Evolutionary conservation across 2,888 invertebrate genomes (phyloP), one percentile per base, ranked within the genome.

Genomic region (Xestia xanthographa): DNA sequence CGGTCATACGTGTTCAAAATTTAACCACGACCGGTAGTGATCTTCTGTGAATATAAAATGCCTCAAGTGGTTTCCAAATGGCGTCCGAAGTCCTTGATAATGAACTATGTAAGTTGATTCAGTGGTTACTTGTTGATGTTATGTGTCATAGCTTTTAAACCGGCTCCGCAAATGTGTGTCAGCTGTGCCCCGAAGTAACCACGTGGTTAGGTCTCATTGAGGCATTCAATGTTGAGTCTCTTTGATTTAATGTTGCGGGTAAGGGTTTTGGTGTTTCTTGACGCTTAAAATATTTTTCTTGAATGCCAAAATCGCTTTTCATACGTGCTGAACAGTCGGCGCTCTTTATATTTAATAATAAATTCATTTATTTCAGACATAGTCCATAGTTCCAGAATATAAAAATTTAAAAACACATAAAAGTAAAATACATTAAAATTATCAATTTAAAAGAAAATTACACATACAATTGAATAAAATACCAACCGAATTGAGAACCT

Each of bases 31-130:
- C 53, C 53, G 60, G 79, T 82, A 78, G 56, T 62, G 34, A 26
- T 45, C 58, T 5, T 48, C 53, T 29, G 26, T 75, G 72, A 71
- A 66, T 80, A 50, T 62, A 77, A 26, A 72, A 82, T 78, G 63
- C 56, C 43, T 58, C 65, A 71, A 68, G 50, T 53, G 6, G 14
- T n/a, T 53, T 34, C 14, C 38, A 65, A 65, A 78, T 71, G 34
- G 48, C 41, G 34, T 2, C 34, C 67, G 22, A 71, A 71, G 73
- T 74, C 79, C 79, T 82, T 74, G 82, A 43, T 74, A 71, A 29
- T 78, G 83, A 82, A 71, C 63, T 34, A 56, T 70, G 78, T 70
- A 22, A 82, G 78, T 82, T 43, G 66, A 67, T 70, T 67, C 60
- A 67, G 43, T 56, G 56, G 22, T 75, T 34, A 34, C 45, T 66